Evolutionary conservation across 2,888 invertebrate genomes (phyloP), one percentile per base, ranked within the genome.

Genomic region (Hypselothyrea guttata): DNA sequence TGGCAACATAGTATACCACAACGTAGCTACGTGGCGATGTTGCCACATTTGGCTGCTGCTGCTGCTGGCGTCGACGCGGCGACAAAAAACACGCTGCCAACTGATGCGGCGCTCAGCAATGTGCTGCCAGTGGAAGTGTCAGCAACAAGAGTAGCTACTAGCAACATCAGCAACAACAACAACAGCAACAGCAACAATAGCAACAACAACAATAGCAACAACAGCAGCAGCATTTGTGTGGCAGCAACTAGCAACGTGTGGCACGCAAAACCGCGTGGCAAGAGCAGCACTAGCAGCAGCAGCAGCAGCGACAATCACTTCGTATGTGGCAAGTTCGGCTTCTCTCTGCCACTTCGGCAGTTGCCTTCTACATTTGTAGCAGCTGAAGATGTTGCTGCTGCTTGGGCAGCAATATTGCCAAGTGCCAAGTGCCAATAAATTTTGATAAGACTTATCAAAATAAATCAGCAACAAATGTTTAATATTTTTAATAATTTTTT

Each of bases 41-140:
- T 70, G 66, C 69, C 40, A 51, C 70, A 65, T 70, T 38, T 65
- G 78, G 59, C 52, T 78, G 72, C 76, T 66, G 81, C 77, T 75
- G 72, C 85, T 69, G 84, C 77, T 75, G 61, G 61, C 85, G 78
- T 84, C 85, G 85, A 84, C 85, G 76, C 75, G 83, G 65, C 72
- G 72, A 82, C 79, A 75, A 84, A 83, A 81, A 83, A 71, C 51
- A 81, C 86, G 85, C 86, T 79, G 81, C 81, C 81, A 69, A 78
- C 40, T 79, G 74, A 85, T 81, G 86, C 84, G 81, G 81, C 84
- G 86, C 79, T 56, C 79, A 79, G 79, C 60, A 79, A 53, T 49
- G 30, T 38, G 22, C 55, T 78, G 78, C 77, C 73, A 70, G 74
- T 76, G 76, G 59, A 42, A 63, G 56, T 57, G 44, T 34, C 49